phyloP scores from a whole-genome alignment of 2,888 invertebrate genomes.

The Megaustenia siamemsis region DNA sequence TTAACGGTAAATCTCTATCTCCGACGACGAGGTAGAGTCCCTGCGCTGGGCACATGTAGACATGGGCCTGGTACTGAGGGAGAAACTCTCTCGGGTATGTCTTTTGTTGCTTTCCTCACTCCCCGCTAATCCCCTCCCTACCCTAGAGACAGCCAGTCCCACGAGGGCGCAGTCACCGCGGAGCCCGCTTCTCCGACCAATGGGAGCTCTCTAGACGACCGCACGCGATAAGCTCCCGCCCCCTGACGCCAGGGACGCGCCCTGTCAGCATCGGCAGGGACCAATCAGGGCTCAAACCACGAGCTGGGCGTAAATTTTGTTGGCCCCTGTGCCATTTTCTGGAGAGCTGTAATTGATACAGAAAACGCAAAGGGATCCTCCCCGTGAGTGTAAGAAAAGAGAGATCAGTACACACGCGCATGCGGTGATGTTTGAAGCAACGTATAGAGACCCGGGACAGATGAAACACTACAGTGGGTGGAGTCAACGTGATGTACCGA shows the following conservation, averaged over 20 bases:
- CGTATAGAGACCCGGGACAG: slow-evolving; percentile 18
- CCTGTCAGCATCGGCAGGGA: slow-evolving; percentile 47
- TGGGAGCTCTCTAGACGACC: slow-evolving; percentile 50
- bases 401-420: slow-evolving; percentile 19
- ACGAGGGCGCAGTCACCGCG: slow-evolving; percentile 57
- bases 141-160: slow-evolving; percentile 59
- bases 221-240: slow-evolving; percentile 57
- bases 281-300: slow-evolving; percentile 61
- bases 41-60: slow-evolving; percentile 48
- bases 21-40: slow-evolving; percentile 39
- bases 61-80: slow-evolving; percentile 61
- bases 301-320: slow-evolving; percentile 24
- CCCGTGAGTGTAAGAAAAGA: slow-evolving; percentile 29
- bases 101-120: slow-evolving; percentile 77
- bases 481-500: slow-evolving; percentile 10
- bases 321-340: slow-evolving; percentile 53
- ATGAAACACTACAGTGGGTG: slow-evolving; percentile 10
- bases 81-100: slow-evolving; percentile 73
- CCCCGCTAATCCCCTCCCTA: slow-evolving; percentile 61
- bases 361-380: slow-evolving; percentile 53
- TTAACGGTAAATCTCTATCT: slow-evolving; percentile 58
- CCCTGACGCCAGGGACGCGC: slow-evolving; percentile 54
- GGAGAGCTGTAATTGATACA: slow-evolving; percentile 58
- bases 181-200: slow-evolving; percentile 59
- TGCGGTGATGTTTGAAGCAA: slow-evolving; percentile 14